Evolutionary conservation across 2,797 vertebrate species (phyloP).

Genomic region (Triplophysa bombifrons): DNA sequence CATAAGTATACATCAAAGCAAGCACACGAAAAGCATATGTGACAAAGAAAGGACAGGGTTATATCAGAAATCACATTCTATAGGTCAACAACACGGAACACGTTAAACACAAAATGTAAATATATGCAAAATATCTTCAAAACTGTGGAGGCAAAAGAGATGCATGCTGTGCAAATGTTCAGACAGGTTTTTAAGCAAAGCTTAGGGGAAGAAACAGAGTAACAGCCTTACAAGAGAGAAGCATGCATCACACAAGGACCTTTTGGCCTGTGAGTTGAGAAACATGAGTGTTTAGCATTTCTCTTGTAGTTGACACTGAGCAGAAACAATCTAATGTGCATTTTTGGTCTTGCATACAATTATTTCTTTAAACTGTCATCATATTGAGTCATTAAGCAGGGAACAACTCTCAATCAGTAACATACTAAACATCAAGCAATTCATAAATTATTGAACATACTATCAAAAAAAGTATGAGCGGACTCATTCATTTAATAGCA

Average conservation of each 20-base stretch:
- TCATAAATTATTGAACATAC: not conserved
- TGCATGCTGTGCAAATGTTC: not conserved
- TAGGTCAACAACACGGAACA: not conserved
- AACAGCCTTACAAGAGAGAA: conserved; percentile 2
- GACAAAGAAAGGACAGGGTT: not conserved
- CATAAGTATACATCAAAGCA: conserved; percentile 11
- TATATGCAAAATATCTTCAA: not conserved
- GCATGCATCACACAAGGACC: not conserved
- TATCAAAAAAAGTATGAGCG: not conserved
- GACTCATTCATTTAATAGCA: not conserved
- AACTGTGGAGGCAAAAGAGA: not conserved
- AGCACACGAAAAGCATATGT: conserved; percentile 1
- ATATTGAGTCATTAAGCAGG: not conserved
- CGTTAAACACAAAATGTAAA: not conserved
- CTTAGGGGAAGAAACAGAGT: not conserved
- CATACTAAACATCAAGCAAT: not conserved
- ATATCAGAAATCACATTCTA: not conserved
- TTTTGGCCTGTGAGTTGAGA: conserved; percentile 20
- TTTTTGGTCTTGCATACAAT: not conserved
- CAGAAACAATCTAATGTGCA: not conserved
- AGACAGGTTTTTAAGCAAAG: conserved; percentile 5
- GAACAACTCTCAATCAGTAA: not conserved
- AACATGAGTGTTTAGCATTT: not conserved
- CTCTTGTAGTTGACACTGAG: not conserved
- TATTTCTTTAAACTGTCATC: not conserved